Percentiles rank a stretch among this genome's conserved stretches.
These are phyloP conservation scores for Elysia crispata DNA, from an alignment of 2,888 invertebrate species.

Conservation along the genomic window DNA sequence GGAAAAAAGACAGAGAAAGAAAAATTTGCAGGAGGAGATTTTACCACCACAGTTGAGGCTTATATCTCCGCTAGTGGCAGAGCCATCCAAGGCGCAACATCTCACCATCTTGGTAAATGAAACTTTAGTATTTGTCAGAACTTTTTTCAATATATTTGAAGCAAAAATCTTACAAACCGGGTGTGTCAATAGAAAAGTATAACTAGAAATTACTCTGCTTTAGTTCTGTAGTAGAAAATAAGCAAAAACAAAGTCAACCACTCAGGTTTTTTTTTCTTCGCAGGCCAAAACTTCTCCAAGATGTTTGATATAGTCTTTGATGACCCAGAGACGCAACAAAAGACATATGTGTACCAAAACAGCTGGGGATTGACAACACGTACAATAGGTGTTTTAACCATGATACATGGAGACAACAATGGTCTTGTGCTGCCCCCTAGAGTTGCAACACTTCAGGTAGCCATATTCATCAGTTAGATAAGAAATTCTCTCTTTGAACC, in stretches of 20 bases:
- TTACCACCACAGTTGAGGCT: slow-evolving; percentile 97
- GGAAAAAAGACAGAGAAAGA: slow-evolving; percentile 97
- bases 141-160: neutral
- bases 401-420: slow-evolving; percentile 96
- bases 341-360: slow-evolving; percentile 90
- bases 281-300: slow-evolving; percentile 98
- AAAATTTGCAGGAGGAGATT: slow-evolving; percentile 98
- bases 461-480: no score
- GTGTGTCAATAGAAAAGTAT: no score
- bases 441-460: slow-evolving; percentile 89
- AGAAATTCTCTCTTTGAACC: no score
- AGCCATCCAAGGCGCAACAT: slow-evolving; percentile 97
- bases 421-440: slow-evolving; percentile 96
- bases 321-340: slow-evolving; percentile 89
- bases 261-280: neutral
- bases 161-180: no score
- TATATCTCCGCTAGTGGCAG: slow-evolving; percentile 95
- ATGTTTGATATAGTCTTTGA: slow-evolving; percentile 99
- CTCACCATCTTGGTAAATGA: slow-evolving; percentile 87
- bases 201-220: no score
- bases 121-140: neutral
- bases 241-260: no score
- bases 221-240: no score
- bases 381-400: slow-evolving; percentile 88
- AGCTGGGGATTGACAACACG: slow-evolving; percentile 99